Percentiles rank a stretch among this genome's conserved stretches.
These are phyloP conservation scores for Melanerpes formicivorus DNA, from an alignment of 2,113 vertebrate genomes.

Conservation along the genomic window DNA sequence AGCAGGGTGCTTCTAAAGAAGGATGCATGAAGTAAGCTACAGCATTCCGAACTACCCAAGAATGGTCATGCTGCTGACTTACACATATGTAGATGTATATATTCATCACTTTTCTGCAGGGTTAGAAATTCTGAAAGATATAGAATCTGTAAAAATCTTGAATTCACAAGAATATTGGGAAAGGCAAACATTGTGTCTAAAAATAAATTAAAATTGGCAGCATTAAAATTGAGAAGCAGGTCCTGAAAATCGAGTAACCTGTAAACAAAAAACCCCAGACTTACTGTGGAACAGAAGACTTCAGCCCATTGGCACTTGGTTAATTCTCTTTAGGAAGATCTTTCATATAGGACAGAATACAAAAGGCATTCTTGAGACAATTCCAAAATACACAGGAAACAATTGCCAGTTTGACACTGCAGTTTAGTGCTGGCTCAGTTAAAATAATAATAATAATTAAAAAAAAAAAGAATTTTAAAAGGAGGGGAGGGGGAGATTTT, in stretches of 20 bases:
- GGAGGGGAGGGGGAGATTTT: fast-evolving
- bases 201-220: neutral
- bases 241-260: neutral
- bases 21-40: neutral
- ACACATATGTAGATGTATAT: neutral
- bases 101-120: neutral
- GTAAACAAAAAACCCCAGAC: neutral
- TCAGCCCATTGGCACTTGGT: neutral
- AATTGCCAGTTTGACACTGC: neutral
- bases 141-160: neutral
- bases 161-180: neutral
- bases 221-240: neutral
- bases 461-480: neutral
- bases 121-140: neutral
- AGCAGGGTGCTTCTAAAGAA: neutral
- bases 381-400: conserved; percentile 33
- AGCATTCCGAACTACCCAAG: neutral
- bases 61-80: neutral
- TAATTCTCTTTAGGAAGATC: conserved; percentile 26
- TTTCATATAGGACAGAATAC: conserved; percentile 8
- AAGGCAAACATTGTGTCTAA: neutral
- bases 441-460: neutral
- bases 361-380: conserved; percentile 33
- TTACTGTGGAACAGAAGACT: neutral
- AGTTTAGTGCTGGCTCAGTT: neutral